Base-by-base conservation (phyloP, 2,888 invertebrate species). In the Dolichomitus sp. region DNA sequence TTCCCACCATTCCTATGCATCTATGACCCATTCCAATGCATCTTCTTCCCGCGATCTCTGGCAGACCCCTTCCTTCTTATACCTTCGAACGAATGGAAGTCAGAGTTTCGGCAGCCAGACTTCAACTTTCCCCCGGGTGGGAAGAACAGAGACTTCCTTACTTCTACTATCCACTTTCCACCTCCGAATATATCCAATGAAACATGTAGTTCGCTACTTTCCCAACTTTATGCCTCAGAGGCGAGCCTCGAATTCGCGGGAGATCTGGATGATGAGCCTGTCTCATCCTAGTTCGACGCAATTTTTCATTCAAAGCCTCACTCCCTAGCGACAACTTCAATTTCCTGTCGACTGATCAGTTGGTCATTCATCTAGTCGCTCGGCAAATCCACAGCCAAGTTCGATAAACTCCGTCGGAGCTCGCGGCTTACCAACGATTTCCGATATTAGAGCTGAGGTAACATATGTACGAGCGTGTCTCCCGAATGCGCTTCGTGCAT, bases 401-500 rank as follows among this genome's bases (percentile, higher is more conserved):
- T 69, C 77, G 72, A 75, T 70, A 81, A 72, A 69, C 84, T 74
- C 72, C 52, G 12, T 37, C 7, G 11, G n/a, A 59, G 59, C 11
- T 19, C 40, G 73, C 68, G 72, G 27, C 69, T 45, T 70, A 80
- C 82, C 69, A 82, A 82, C 82, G 72, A 61, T 82, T 77, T 84
- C 68, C 84, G 82, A 84, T 82, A 84, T 81, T 57, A 57, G 45
- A 40, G 40, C 37, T 27, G 57, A 30, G 19, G n/a, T 30, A 23
- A 57, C 33, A 40, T 40, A 37, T 19, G 50, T 68, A 48, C 42
- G 54, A 52, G 40, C 30, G 63, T 45, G 37, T 72, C 37, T 14
- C 6, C 0, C n/a, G 9, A 37, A 59, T 1, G 33, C n/a, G 2
- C 2, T 61, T 61, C 27, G 65, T 45, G 63, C n/a, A 59, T 50